Conservation (phyloP, 2,113 vertebrate genomes). For the Bubo scandiacus region DNA sequence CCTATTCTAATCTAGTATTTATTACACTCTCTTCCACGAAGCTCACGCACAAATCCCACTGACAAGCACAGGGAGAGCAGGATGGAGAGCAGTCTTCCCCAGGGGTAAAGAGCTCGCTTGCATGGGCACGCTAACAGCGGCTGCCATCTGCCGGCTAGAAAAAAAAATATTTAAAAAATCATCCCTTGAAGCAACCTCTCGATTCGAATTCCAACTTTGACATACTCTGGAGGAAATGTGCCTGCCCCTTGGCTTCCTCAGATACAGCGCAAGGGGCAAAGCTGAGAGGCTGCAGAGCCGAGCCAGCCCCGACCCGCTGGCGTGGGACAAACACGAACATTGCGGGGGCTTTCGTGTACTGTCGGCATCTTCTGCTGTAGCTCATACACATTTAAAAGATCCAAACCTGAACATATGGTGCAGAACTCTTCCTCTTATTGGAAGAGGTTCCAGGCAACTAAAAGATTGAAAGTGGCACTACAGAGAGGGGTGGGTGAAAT, state of each 20-base stretch:
- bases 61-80: background rate
- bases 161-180: background rate
- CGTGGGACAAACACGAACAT: accelerated
- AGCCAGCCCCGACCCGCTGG: accelerated
- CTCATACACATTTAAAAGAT: background rate
- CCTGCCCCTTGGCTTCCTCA: background rate
- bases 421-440: background rate
- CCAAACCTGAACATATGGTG: background rate
- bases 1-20: background rate
- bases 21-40: background rate
- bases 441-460: background rate
- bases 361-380: accelerated
- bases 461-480: background rate
- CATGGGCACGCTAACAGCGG: accelerated
- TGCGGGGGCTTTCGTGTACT: accelerated
- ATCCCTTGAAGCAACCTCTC: background rate
- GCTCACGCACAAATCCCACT: background rate
- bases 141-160: slow-evolving; percentile 39
- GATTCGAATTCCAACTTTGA: background rate
- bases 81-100: background rate
- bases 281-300: background rate
- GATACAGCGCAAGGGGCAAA: background rate
- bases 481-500: background rate
- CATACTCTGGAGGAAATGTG: background rate
- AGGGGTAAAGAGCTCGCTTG: background rate